Evolutionary conservation across 2,888 invertebrate genomes (phyloP).

Genomic region (Metellina segmentata): DNA sequence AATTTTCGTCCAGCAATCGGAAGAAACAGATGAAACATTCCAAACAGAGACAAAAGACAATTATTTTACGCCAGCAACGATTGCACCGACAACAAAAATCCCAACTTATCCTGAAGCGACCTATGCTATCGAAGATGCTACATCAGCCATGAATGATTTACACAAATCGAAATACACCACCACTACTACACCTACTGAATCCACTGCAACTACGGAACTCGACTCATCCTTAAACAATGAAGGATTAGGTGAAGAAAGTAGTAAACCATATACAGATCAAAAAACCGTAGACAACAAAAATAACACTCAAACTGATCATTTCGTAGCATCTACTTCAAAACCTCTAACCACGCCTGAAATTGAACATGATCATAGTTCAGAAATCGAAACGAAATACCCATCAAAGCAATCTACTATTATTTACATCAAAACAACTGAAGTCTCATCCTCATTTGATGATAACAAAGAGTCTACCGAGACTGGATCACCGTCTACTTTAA

Average conservation of each 20-base stretch:
- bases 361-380: too few relatives aligned
- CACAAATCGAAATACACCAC: background rate
- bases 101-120: too few relatives aligned
- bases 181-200: background rate
- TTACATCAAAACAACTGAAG: too few relatives aligned
- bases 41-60: background rate
- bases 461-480: too few relatives aligned
- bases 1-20: slow-evolving; percentile 15
- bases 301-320: background rate
- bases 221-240: too few relatives aligned
- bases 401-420: too few relatives aligned
- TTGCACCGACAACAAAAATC: too few relatives aligned
- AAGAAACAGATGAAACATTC: slow-evolving; percentile 26
- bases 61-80: background rate
- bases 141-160: background rate
- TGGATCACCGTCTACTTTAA: too few relatives aligned
- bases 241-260: background rate
- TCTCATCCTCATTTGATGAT: too few relatives aligned
- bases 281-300: background rate
- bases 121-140: background rate
- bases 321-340: too few relatives aligned
- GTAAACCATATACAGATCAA: background rate
- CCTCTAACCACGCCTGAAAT: too few relatives aligned
- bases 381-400: too few relatives aligned
- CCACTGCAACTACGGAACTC: background rate